Evolutionary conservation across 2,888 invertebrate genomes (phyloP), one percentile per base, ranked within the genome.

Genomic region (Kuschelorhynchus macadamiae): DNA sequence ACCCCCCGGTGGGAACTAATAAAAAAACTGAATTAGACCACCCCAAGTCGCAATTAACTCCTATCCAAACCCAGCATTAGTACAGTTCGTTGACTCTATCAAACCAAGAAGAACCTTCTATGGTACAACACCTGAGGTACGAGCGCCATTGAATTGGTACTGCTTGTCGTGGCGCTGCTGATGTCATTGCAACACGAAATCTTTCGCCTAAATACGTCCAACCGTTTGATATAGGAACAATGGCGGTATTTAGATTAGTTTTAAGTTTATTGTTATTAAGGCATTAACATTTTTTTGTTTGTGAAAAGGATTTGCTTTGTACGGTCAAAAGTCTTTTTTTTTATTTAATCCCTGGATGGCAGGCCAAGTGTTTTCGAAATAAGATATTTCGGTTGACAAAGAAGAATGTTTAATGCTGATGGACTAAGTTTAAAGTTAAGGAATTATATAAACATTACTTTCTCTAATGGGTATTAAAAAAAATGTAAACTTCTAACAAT

Each of bases 151-250:
- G 53, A 53, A 55, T n/a, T 62, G 47, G 47, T 46, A 55, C 62
- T 41, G 41, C n/a, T 39, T 20, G 41, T 9, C 50, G 52, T 42
- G 52, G 18, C 25, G 55, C 44, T 64, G 64, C 50, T 56, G 56
- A 56, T 56, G 64, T 64, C 64, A 64, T 41, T 49, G 47, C 25
- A 46, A 55, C 55, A 62, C 16, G 44, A 55, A 55, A 41, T 64
- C 25, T 56, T 64, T 64, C 56, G 50, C 49, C 64, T 56, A 64
- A 64, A 56, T 64, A 56, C 32, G 41, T 64, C 50, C 49, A 21
- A 49, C 30, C 25, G 47, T 55, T 36, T 55, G 55, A 47, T 39
- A 62, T 17, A 50, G 44, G 44, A 56, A 63, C 55, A 55, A 63
- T 56, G 49, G 47, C 25, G 9, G 41, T 21, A 53, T 55, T 63